Percentiles rank a stretch among this genome's conserved stretches.
Conservation (phyloP, 1,140 invertebrate species). For the Bombus superbus region DNA sequence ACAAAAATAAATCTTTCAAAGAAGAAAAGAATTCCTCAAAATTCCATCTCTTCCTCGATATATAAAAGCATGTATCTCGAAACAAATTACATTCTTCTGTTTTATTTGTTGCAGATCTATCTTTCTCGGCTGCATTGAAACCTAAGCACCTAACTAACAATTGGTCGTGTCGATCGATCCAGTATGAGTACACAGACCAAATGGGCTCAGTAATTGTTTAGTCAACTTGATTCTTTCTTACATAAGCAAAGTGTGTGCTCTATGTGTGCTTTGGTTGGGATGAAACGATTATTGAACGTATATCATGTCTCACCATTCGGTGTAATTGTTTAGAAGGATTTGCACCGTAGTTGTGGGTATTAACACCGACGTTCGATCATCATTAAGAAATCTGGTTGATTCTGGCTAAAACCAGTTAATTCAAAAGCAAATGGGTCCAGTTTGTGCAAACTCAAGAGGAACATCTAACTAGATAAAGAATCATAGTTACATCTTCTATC, state of each 20-base stretch:
- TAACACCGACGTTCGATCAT: constrained; percentile 38
- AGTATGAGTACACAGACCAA: background rate
- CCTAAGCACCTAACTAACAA: background rate
- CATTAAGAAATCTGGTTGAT: constrained; percentile 42
- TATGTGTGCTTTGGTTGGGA: background rate
- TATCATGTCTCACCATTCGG: background rate
- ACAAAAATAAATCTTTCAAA: background rate
- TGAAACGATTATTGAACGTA: constrained; percentile 43
- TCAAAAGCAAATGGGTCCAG: background rate
- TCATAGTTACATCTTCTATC: too few species aligned
- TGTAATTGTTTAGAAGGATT: constrained; percentile 37
- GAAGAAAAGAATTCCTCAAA: background rate
- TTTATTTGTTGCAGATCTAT: background rate
- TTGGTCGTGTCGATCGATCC: background rate
- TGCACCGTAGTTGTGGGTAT: constrained; percentile 18
- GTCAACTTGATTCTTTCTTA: constrained; percentile 21
- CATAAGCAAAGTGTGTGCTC: constrained; percentile 38
- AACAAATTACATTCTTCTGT: background rate
- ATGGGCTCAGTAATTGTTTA: background rate
- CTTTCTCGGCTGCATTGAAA: too few species aligned
- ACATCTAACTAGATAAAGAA: background rate
- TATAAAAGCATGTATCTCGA: background rate
- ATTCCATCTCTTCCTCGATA: background rate
- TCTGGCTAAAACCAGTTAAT: constrained; percentile 50
- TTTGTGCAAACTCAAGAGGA: background rate